Evolutionary conservation across 1,140 invertebrate species (phyloP), one percentile per base, ranked within the genome.

Genomic region (Hylaeus volcanicus): DNA sequence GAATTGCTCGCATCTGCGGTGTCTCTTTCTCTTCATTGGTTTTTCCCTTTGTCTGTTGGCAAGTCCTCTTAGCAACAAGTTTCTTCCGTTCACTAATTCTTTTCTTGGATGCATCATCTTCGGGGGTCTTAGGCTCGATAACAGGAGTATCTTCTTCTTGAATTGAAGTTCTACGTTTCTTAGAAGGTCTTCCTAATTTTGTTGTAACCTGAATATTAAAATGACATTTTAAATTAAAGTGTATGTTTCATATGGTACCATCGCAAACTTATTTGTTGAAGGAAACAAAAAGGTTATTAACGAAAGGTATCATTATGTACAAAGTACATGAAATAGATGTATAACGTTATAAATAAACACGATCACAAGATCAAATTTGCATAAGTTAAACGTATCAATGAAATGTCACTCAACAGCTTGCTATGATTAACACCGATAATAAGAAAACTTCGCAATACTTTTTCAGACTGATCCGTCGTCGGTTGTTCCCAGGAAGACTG

Each of bases 401-500:
- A 3, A 41, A 15, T 43, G 9, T 48, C 9, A 66, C 8, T n/a
- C 11, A 51, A 37, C 12, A 14, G 37, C 14, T 3, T 53, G 43
- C 0, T 37, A 26, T 1, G 8, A 77, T 43, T 58, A 37, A 63
- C 37, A 5, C 1, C 3, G 5, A 53, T 39, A 66, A 65, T 48
- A 12, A 53, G 64, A 58, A 79, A 51, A 45, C 53, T 39, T 14
- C 53, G 14, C 75, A 66, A 37, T 83, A 74, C 84, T 60, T 86
- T 81, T 55, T 85, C 45, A 8, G 8, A 14, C 37, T 55, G 9
- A 2, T 78, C 66, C 2, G 14, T 5, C 8, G n/a, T n/a, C 1
- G 90, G 90, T 43, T 66, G 4, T 6, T 68, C 51, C 91, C 91
- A 92, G 0, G 84, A 83, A 11, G 89, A 84, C 70, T 90, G n/a